Conservation (phyloP, 2,797 vertebrate genomes). For the Phaenicophaeus curvirostris region DNA sequence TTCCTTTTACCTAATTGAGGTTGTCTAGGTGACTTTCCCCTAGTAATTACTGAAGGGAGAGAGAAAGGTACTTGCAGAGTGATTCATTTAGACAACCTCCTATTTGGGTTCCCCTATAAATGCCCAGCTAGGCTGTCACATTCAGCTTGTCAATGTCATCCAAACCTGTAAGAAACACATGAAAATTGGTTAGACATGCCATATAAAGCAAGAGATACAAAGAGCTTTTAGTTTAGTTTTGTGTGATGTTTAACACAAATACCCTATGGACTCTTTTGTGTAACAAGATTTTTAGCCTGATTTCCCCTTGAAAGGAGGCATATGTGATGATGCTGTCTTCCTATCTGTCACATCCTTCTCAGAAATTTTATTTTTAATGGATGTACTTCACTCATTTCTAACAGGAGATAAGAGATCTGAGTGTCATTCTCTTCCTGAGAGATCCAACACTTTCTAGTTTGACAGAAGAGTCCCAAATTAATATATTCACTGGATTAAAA, state of each 20-base stretch:
- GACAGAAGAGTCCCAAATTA: background rate
- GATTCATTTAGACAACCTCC: background rate
- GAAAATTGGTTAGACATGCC: background rate
- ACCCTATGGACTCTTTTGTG: background rate
- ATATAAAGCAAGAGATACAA: background rate
- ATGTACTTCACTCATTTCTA: background rate
- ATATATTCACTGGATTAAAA: background rate
- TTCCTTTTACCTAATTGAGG: background rate
- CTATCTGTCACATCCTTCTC: background rate
- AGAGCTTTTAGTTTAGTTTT: constrained; percentile 18
- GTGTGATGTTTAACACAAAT: constrained; percentile 14
- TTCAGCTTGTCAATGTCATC: background rate
- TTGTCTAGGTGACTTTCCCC: background rate
- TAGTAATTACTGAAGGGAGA: background rate
- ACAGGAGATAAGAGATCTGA: background rate
- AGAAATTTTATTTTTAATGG: background rate
- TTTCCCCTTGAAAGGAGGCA: background rate
- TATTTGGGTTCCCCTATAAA: background rate
- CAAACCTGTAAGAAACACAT: background rate
- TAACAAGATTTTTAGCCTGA: constrained; percentile 18
- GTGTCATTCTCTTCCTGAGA: background rate
- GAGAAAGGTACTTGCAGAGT: background rate
- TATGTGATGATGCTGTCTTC: background rate
- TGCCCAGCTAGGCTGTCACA: background rate
- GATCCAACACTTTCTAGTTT: background rate